Conservation (phyloP, 1,140 invertebrate species). For the Bombus huntii region DNA sequence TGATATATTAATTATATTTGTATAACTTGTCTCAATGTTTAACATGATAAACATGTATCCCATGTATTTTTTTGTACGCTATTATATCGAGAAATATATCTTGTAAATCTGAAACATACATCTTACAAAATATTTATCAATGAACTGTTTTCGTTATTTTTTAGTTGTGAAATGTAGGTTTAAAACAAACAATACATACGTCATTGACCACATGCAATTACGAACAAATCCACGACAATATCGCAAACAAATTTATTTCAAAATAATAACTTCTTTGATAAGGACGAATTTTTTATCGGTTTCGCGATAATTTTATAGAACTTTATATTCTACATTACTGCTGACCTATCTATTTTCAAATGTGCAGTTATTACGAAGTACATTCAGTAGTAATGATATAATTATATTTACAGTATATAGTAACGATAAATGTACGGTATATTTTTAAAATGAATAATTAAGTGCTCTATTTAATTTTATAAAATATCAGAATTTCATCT, state of each 20-base stretch:
- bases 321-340: background rate
- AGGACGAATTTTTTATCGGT: slow-evolving; percentile 18
- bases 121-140: background rate
- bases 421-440: background rate
- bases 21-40: background rate
- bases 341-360: background rate
- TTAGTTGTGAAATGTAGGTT: slow-evolving; percentile 3
- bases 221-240: background rate
- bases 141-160: background rate
- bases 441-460: background rate
- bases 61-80: background rate
- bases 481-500: background rate
- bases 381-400: background rate
- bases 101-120: background rate
- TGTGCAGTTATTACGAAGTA: background rate
- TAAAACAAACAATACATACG: slow-evolving; percentile 14
- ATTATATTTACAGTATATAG: background rate
- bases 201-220: background rate
- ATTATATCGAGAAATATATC: background rate
- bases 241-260: background rate
- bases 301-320: background rate
- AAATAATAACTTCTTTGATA: slow-evolving; percentile 10
- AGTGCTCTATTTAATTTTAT: background rate
- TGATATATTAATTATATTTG: background rate
- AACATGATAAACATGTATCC: background rate